These are phyloP conservation scores for Equus quagga DNA, from an alignment of 2,113 vertebrate species.

Conservation along the genomic window DNA sequence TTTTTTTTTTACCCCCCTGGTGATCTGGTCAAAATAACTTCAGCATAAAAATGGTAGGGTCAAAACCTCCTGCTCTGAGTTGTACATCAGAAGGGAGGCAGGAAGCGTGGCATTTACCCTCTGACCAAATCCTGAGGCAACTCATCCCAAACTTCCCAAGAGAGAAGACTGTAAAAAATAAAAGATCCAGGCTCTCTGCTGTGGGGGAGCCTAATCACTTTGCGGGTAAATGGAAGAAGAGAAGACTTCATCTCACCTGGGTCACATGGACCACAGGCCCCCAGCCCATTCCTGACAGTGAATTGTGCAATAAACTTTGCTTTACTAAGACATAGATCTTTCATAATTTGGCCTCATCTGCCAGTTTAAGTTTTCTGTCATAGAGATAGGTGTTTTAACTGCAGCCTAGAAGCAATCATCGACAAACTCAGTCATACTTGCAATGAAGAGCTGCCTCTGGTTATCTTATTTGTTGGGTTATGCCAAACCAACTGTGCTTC, in stretches of 20 bases:
- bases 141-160: not conserved
- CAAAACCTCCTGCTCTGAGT: not conserved
- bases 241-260: not conserved
- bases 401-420: not conserved
- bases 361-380: not conserved
- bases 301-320: not conserved
- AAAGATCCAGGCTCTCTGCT: not conserved
- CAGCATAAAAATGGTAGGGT: not conserved
- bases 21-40: not conserved
- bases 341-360: not conserved
- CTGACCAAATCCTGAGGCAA: not conserved
- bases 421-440: not conserved
- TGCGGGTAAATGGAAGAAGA: not conserved
- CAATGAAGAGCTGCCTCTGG: not conserved
- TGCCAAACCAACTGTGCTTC: not conserved
- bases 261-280: not conserved
- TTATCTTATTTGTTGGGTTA: not conserved
- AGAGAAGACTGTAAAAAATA: not conserved
- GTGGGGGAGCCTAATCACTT: not conserved
- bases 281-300: not conserved
- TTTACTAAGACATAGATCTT: not conserved
- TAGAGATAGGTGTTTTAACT: not conserved
- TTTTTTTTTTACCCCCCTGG: not conserved
- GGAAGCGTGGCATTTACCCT: not conserved
- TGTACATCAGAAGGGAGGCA: not conserved